These are phyloP conservation scores for Gymnoscelis rufifasciata DNA, from an alignment of 2,888 invertebrate species.

Conservation along the genomic window DNA sequence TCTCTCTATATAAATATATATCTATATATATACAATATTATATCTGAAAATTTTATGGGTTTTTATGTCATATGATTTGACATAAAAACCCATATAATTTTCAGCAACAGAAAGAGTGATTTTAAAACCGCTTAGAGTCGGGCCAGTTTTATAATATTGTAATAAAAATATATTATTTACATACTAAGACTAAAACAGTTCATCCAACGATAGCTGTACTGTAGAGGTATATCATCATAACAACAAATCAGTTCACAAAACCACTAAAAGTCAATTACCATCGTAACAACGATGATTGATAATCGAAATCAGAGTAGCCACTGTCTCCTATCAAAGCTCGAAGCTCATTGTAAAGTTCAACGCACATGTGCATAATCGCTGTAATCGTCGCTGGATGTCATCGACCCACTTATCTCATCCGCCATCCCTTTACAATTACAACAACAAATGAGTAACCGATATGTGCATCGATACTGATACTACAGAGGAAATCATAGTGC, in stretches of 20 bases:
- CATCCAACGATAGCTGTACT: too few relatives aligned
- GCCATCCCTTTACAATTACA: slow-evolving; percentile 79
- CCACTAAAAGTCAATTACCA: slow-evolving; percentile 15
- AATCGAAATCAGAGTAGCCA: slow-evolving; percentile 33
- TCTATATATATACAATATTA: too few relatives aligned
- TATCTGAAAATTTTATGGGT: too few relatives aligned
- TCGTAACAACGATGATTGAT: slow-evolving; percentile 21
- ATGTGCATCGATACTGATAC: slow-evolving; percentile 65
- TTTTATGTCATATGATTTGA: too few relatives aligned
- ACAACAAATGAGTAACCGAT: slow-evolving; percentile 79
- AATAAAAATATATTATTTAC: too few relatives aligned
- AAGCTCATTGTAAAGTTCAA: slow-evolving; percentile 73
- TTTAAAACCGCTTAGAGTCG: too few relatives aligned
- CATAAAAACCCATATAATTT: too few relatives aligned
- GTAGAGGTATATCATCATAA: neutral
- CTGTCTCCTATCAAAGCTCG: slow-evolving; percentile 52
- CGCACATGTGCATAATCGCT: slow-evolving; percentile 78
- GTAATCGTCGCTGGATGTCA: slow-evolving; percentile 76
- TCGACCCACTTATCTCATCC: slow-evolving; percentile 79
- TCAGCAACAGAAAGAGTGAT: too few relatives aligned
- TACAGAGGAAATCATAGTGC: slow-evolving; percentile 15
- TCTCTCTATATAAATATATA: too few relatives aligned
- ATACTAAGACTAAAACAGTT: too few relatives aligned
- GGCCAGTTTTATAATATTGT: too few relatives aligned
- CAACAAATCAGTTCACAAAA: slow-evolving; percentile 15